Base-by-base conservation (phyloP, 1,140 invertebrate genomes). In the Ips nitidus region DNA sequence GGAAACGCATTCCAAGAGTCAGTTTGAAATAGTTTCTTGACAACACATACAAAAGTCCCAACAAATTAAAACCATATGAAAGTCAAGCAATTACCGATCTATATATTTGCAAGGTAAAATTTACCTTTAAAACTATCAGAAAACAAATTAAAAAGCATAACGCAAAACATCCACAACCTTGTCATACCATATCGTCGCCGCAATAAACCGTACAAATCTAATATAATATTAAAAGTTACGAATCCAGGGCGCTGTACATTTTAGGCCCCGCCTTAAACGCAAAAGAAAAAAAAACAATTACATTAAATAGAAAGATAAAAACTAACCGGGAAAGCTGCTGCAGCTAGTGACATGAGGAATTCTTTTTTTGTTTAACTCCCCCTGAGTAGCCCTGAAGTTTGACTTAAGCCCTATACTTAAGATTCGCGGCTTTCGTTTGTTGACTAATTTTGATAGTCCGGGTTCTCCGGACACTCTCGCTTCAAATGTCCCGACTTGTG, bases 401-500 rank as follows among this genome's bases (percentile, higher is more conserved):
- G n/a, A 60, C 41, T 50, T 58, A 59, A 37, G 4, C 42, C 41
- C 52, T 56, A 6, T 37, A 67, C 8, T 59, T 39, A 59, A 47
- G 5, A 43, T 41, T 6, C 8, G 53, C 22, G 22, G 22, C 22
- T 22, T 22, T 22, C 55, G 39, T 36, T 41, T 42, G 74, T 38
- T 65, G 22, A 77, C 74, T 78, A 78, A 63, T 78, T 78, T 66
- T 75, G 73, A 71, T 77, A 79, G 69, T 79, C 77, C 39, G 41
- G 41, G 60, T 89, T 86, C 80, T 92, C 89, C 75, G 91, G 90
- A 84, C 93, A 96, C 79, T 95, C 93, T 73, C 93, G 90, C 82
- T 91, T 92, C 83, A 95, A 90, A 85, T 96, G 93, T 63, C 93
- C 94, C 60, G 89, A 87, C 82, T 94, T 93, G 82, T 92, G 90